Evolutionary conservation across 2,888 invertebrate species (phyloP), one percentile per base, ranked within the genome.

Genomic region (Torymus auratus): DNA sequence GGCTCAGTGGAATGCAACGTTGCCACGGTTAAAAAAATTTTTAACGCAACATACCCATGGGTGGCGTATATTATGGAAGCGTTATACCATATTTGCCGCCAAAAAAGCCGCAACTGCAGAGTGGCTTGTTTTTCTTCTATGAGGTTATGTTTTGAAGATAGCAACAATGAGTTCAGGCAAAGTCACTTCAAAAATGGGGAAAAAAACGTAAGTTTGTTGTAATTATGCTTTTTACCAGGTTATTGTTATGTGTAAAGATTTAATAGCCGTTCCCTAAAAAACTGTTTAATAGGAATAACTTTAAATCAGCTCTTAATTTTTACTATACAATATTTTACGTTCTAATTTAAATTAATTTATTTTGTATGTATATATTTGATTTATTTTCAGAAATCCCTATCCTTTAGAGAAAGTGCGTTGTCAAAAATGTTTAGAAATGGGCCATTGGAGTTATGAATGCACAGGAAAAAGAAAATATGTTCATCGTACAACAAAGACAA

Each of bases 361-460:
- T 28, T 50, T 60, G 14, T 5, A 12, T 23, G 20, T 4, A 5
- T 17, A 41, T 20, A 1, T 58, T 2, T 72, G 64, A 52, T 70
- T 20, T 0, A 52, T 78, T 82, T 81, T 5, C 60, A 90, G 91
- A 56, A 87, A 89, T 85, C 86, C 90, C n/a, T 95, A 94, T 90
- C 95, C 96, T 0, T 94, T 95, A 90, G 95, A 95, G 13, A 78
- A 81, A 73, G 93, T 96, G 81, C 94, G 96, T 28, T 98, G 98
- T 89, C 98, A 98, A 90, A 98, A 98, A 91, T 98, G 98, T 88
- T 91, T 98, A 68, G 96, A 97, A 91, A 94, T 94, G 88, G 98
- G 98, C 0, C 98, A 98, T 90, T 98, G 97, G 97, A 97, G 97
- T 81, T 98, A 96, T 87, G 96, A 98, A 91, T 98, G 98, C 89